These are phyloP conservation scores for Heterotilapia buettikoferi DNA, from an alignment of 2,113 vertebrate species.

Conservation along the genomic window DNA sequence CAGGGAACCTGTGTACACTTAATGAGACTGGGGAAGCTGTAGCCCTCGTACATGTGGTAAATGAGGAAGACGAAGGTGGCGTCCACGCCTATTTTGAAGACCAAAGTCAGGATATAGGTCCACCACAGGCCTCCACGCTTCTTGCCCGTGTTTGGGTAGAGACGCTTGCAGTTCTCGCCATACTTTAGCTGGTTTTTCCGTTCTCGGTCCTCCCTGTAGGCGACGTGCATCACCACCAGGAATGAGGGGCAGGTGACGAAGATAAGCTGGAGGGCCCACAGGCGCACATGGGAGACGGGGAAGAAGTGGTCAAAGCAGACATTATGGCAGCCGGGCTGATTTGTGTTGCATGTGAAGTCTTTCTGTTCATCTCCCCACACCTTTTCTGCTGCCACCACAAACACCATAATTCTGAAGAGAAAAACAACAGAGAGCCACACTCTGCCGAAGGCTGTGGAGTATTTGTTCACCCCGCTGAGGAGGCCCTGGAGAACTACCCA, in stretches of 20 bases:
- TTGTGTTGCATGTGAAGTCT: slow-evolving; percentile 91
- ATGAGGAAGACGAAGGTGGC: slow-evolving; percentile 81
- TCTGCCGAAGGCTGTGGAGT: slow-evolving; percentile 90
- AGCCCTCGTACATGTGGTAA: slow-evolving; percentile 81
- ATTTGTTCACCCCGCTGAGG: slow-evolving; percentile 88
- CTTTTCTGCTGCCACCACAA: slow-evolving; percentile 85
- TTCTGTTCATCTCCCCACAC: slow-evolving; percentile 94
- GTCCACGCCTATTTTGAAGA: slow-evolving; percentile 85
- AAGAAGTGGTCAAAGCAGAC: slow-evolving; percentile 93
- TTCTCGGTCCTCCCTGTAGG: slow-evolving; percentile 83
- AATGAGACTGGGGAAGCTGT: slow-evolving; percentile 81
- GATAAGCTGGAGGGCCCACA: slow-evolving; percentile 98
- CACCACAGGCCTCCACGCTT: slow-evolving; percentile 93
- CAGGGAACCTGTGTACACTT: slow-evolving; percentile 83
- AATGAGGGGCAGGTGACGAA: slow-evolving; percentile 93
- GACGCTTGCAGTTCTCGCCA: slow-evolving; percentile 45
- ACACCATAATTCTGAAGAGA: slow-evolving; percentile 91
- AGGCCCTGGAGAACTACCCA: slow-evolving; percentile 85
- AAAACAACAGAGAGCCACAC: slow-evolving; percentile 94
- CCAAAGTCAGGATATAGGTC: slow-evolving; percentile 87
- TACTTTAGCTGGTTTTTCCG: slow-evolving; percentile 52
- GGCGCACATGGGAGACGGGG: slow-evolving; percentile 89
- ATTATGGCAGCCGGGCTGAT: slow-evolving; percentile 89
- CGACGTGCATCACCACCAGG: slow-evolving; percentile 91
- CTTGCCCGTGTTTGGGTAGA: slow-evolving; percentile 82